A percentile compares a stretch with the other conserved stretches of the same genome.
Evolutionary conservation across 2,888 invertebrate species (phyloP).

Genomic region (Coronaproctus castanopsis): DNA sequence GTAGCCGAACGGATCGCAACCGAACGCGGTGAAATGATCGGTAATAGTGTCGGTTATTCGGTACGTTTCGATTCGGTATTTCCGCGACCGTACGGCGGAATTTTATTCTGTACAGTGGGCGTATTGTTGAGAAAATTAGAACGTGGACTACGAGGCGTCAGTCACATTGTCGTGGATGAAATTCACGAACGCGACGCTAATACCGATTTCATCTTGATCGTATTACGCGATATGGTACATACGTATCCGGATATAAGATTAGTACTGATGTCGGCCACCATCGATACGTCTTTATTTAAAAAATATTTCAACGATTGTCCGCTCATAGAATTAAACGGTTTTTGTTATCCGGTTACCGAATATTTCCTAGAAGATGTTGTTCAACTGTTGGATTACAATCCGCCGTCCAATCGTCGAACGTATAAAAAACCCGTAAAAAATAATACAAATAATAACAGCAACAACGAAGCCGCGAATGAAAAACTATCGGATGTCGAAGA

Average conservation of each 20-base stretch:
- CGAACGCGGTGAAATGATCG: slow-evolving; percentile 65
- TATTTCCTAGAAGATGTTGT: slow-evolving; percentile 88
- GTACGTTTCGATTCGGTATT: slow-evolving; percentile 84
- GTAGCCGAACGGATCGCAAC: slow-evolving; percentile 84
- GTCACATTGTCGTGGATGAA: slow-evolving; percentile 95
- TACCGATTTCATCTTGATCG: slow-evolving; percentile 86
- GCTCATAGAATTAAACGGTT: slow-evolving; percentile 73
- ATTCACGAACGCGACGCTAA: slow-evolving; percentile 85
- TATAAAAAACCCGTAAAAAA: slow-evolving; percentile 36
- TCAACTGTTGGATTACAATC: slow-evolving; percentile 63
- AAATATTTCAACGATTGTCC: slow-evolving; percentile 81
- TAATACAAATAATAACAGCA: too few species aligned
- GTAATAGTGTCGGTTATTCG: slow-evolving; percentile 37
- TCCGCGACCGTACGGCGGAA: slow-evolving; percentile 80
- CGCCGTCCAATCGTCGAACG: slow-evolving; percentile 50
- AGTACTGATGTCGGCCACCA: slow-evolving; percentile 95
- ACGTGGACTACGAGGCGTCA: slow-evolving; percentile 78
- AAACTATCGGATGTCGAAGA: slow-evolving; percentile 29
- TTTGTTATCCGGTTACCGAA: slow-evolving; percentile 71
- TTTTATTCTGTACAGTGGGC: slow-evolving; percentile 88
- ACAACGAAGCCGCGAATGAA: slow-evolving; percentile 25
- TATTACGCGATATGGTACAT: slow-evolving; percentile 84
- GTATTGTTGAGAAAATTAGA: slow-evolving; percentile 83
- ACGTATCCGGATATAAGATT: slow-evolving; percentile 77
- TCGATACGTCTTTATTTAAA: slow-evolving; percentile 79